Conservation (phyloP, 2,113 vertebrate species). For the Butastur rufipennis region DNA sequence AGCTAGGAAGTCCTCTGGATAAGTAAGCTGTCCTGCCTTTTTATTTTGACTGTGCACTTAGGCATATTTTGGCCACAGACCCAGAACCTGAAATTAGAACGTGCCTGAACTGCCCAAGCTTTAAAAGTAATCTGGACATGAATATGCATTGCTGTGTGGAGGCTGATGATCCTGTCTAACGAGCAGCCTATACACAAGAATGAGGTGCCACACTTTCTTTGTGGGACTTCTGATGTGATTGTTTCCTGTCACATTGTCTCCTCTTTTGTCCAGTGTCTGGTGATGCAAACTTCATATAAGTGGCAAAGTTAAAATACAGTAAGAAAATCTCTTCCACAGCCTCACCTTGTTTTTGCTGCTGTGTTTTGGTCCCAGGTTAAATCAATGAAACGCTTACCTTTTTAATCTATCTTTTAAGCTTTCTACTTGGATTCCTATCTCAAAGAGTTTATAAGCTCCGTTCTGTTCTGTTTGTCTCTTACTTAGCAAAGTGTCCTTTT, state of each 20-base stretch:
- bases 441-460: not conserved
- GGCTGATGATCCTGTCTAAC: fast-evolving
- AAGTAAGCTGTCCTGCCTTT: not conserved
- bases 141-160: fast-evolving
- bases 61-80: not conserved
- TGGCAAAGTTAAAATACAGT: not conserved
- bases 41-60: not conserved
- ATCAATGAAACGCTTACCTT: not conserved
- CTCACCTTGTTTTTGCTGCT: not conserved
- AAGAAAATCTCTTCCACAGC: not conserved
- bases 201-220: not conserved
- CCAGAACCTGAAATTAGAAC: not conserved
- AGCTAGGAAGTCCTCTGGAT: not conserved
- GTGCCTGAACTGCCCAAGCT: not conserved
- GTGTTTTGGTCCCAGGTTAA: not conserved
- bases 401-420: not conserved
- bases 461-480: not conserved
- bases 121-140: too few species aligned
- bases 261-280: not conserved
- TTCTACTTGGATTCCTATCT: not conserved
- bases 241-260: fast-evolving
- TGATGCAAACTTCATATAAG: not conserved
- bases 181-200: not conserved
- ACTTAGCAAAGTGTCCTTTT: not conserved
- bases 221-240: not conserved